A percentile compares a stretch with the other conserved stretches of the same genome.
These are phyloP conservation scores for Drosophila percnosoma DNA, from an alignment of 2,888 invertebrate species.

Conservation along the genomic window DNA sequence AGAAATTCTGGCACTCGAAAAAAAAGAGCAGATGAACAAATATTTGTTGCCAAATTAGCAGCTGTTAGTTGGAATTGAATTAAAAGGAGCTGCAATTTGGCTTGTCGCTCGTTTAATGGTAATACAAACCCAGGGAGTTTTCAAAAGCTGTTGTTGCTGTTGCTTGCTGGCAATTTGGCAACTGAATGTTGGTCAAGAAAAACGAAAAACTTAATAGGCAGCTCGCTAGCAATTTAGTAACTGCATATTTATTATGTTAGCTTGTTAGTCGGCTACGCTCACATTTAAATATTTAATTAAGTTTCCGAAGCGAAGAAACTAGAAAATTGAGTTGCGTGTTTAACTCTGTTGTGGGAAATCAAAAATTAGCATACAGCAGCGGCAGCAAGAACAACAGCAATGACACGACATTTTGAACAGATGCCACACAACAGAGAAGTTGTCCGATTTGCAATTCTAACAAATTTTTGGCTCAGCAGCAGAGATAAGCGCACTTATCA, in stretches of 20 bases:
- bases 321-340: constrained; percentile 27
- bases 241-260: constrained; percentile 25
- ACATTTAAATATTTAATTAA: constrained; percentile 65
- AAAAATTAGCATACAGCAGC: constrained; percentile 48
- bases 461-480: constrained; percentile 1
- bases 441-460: constrained; percentile 15
- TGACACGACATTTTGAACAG: constrained; percentile 24
- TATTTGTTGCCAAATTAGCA: constrained; percentile 40
- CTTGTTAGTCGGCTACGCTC: constrained; percentile 29
- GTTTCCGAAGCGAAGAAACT: constrained; percentile 27
- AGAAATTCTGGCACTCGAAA: constrained; percentile 10
- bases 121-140: constrained; percentile 20
- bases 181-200: constrained; percentile 50
- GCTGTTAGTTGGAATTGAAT: constrained; percentile 24
- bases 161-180: constrained; percentile 49
- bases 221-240: constrained; percentile 40
- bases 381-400: neutral
- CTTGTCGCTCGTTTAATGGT: constrained; percentile 15
- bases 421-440: constrained; percentile 39
- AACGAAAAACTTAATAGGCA: constrained; percentile 47
- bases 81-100: constrained; percentile 22
- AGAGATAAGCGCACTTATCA: constrained; percentile 37
- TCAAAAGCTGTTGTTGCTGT: constrained; percentile 21
- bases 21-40: constrained; percentile 8
- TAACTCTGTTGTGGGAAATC: constrained; percentile 25